phyloP scores from a whole-genome alignment of 2,888 invertebrate species.

The Apoda limacodes region DNA sequence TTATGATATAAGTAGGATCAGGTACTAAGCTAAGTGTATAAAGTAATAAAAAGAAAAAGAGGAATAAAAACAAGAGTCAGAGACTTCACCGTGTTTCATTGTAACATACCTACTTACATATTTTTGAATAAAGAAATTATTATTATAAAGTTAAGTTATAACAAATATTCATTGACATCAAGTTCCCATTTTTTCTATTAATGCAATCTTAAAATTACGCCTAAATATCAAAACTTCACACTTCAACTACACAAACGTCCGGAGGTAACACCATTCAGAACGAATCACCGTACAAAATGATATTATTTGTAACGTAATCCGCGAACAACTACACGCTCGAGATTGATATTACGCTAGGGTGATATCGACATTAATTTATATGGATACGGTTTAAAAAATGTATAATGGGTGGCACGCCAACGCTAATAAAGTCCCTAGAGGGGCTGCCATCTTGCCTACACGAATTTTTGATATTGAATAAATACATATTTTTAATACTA shows the following conservation, averaged over 20 bases:
- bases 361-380: slow-evolving; percentile 69
- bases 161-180: no score
- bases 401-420: slow-evolving; percentile 58
- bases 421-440: slow-evolving; percentile 62
- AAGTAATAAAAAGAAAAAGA: no score
- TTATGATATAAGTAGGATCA: no score
- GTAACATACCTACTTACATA: no score
- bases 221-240: slow-evolving; percentile 30
- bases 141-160: no score
- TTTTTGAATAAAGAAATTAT: no score
- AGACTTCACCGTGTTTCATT: no score
- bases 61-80: no score
- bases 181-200: no score
- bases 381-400: slow-evolving; percentile 70
- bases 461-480: slow-evolving; percentile 15
- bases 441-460: slow-evolving; percentile 30
- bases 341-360: slow-evolving; percentile 67
- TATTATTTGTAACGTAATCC: slow-evolving; percentile 70
- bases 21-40: no score
- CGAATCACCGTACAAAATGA: slow-evolving; percentile 69
- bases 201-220: slow-evolving; percentile 1
- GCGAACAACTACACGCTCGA: slow-evolving; percentile 58
- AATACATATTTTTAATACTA: no score
- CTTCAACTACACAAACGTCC: slow-evolving; percentile 23
- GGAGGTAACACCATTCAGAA: slow-evolving; percentile 59